phyloP scores from a whole-genome alignment of 2,888 invertebrate species.

The Ferrisia virgata region DNA sequence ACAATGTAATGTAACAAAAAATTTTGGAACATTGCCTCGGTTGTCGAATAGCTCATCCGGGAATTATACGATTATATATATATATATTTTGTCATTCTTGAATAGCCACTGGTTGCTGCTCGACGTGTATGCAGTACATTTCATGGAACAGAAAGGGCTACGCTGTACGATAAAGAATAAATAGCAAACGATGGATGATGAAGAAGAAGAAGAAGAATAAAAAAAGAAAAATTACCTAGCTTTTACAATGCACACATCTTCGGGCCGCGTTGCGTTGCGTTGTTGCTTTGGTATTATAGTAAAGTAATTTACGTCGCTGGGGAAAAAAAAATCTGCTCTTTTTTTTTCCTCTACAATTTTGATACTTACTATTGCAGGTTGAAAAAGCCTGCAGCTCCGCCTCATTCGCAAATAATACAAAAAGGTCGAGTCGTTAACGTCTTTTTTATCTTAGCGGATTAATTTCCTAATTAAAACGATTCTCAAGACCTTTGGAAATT shows the following conservation, averaged over 20 bases:
- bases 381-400: neutral
- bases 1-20: neutral
- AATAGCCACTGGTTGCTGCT: constrained; percentile 10
- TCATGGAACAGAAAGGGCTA: neutral
- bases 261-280: neutral
- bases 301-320: neutral
- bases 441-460: constrained; percentile 3
- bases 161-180: too few relatives aligned
- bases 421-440: neutral
- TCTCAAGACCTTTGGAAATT: constrained; percentile 9
- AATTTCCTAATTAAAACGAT: constrained; percentile 17
- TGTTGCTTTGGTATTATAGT: too few relatives aligned
- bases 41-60: neutral
- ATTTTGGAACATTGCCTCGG: neutral
- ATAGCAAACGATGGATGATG: too few relatives aligned
- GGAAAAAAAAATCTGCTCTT: neutral
- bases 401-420: neutral
- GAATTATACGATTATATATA: too few relatives aligned
- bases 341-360: neutral
- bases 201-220: neutral
- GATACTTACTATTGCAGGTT: neutral
- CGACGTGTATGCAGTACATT: neutral
- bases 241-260: neutral
- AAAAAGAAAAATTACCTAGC: neutral
- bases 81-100: neutral